Evolutionary conservation across 2,888 invertebrate species (phyloP).

Genomic region (Trisateles emortualis): DNA sequence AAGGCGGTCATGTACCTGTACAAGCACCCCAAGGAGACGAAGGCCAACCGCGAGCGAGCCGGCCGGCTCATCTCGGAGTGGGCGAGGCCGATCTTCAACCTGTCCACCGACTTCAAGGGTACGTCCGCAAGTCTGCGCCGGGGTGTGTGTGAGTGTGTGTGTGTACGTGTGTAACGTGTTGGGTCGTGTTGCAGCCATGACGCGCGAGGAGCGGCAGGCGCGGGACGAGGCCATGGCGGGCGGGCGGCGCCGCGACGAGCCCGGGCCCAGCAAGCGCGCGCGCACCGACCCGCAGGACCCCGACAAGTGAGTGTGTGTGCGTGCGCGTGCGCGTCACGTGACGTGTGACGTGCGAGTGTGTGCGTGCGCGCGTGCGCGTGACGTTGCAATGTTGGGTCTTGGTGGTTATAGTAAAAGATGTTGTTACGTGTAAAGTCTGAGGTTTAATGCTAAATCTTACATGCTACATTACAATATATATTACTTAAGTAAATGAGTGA

Average conservation of each 20-base stretch:
- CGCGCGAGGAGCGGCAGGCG: conserved; percentile 97
- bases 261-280: conserved; percentile 60
- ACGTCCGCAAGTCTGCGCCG: background rate
- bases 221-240: conserved; percentile 87
- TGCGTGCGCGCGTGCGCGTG: no score
- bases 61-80: conserved; percentile 98
- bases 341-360: no score
- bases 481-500: no score
- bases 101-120: conserved; percentile 85
- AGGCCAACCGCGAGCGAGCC: conserved; percentile 95
- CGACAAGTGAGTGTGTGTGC: conserved; percentile 23
- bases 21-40: conserved; percentile 99
- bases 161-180: conserved; percentile 11
- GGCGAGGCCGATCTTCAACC: conserved; percentile 99
- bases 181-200: conserved; percentile 91
- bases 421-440: no score
- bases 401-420: no score
- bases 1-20: conserved; percentile 99
- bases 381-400: no score
- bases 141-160: no score
- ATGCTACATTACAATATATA: no score
- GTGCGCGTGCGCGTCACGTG: no score
- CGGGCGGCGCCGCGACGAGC: conserved; percentile 74
- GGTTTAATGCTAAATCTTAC: no score
- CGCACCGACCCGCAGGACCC: conserved; percentile 34